Evolutionary conservation across 2,888 invertebrate species (phyloP).

Genomic region (Cheilosia scutellata): DNA sequence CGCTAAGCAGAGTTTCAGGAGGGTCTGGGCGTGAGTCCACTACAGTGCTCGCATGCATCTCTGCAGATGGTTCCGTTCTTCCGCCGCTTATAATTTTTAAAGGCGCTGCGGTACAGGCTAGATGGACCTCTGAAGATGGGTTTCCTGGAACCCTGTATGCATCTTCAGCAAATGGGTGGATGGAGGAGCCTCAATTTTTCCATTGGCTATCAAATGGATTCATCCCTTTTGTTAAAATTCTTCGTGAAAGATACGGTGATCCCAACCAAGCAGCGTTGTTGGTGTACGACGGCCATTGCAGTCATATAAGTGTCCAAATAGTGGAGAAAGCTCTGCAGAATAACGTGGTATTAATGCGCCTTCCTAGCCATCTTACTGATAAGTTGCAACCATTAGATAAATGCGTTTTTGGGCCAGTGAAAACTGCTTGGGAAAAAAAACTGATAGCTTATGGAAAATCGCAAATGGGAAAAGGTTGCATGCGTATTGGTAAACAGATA

Average conservation of each 20-base stretch:
- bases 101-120: too few species aligned
- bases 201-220: slow-evolving; percentile 33
- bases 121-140: too few species aligned
- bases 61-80: too few species aligned
- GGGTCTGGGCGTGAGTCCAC: too few species aligned
- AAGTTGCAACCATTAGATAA: neutral
- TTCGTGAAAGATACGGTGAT: slow-evolving; percentile 6
- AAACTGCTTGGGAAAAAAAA: slow-evolving; percentile 43
- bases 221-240: slow-evolving; percentile 23
- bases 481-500: slow-evolving; percentile 20
- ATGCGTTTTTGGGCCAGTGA: slow-evolving; percentile 36
- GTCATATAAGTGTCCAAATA: slow-evolving; percentile 41
- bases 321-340: slow-evolving; percentile 34
- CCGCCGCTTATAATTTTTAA: too few species aligned
- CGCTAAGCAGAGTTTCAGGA: neutral
- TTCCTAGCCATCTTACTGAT: neutral
- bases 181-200: slow-evolving; percentile 27
- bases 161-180: neutral
- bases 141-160: neutral
- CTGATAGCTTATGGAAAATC: slow-evolving; percentile 19
- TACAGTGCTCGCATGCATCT: too few species aligned
- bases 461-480: slow-evolving; percentile 38
- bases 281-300: slow-evolving; percentile 43
- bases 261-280: slow-evolving; percentile 32
- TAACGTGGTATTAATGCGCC: slow-evolving; percentile 26